Conservation (phyloP, 2,888 invertebrate genomes). For the Diaperis boleti region DNA sequence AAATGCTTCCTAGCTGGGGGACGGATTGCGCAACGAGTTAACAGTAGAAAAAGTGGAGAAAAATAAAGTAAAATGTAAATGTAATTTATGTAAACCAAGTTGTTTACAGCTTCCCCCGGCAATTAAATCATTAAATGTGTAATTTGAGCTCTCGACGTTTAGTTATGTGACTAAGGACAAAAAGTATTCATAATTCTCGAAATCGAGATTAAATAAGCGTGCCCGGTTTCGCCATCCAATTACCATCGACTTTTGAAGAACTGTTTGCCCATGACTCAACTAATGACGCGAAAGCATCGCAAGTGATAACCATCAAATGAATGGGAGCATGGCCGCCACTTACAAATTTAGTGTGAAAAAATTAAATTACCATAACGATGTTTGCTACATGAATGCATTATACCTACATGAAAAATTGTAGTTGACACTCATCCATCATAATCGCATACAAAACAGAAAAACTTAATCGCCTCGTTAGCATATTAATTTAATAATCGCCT, state of each 20-base stretch:
- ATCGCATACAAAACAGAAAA: slow-evolving; percentile 7
- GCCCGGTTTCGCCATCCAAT: no score
- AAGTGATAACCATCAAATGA: background rate
- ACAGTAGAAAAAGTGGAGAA: no score
- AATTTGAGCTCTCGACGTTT: background rate
- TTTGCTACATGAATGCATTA: no score
- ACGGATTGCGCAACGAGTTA: slow-evolving; percentile 15
- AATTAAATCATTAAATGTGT: background rate
- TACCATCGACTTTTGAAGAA: no score
- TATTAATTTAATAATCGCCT: slow-evolving; percentile 24
- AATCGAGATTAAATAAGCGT: no score
- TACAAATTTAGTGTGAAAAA: background rate
- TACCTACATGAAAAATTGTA: no score
- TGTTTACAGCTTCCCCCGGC: background rate
- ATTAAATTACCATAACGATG: background rate
- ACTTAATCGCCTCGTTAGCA: slow-evolving; percentile 5
- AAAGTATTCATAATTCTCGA: no score
- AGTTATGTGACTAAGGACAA: background rate
- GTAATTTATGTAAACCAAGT: background rate
- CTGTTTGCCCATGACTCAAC: background rate
- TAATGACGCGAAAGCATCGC: background rate
- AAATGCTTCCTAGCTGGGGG: slow-evolving; percentile 17
- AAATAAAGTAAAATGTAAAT: no score
- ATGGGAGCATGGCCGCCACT: background rate
- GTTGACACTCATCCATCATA: slow-evolving; percentile 2